Evolutionary conservation across 30 jellyfish, hydroid and myxozoan genomes (phyloP).

Genomic region (Aurelia sp.): DNA sequence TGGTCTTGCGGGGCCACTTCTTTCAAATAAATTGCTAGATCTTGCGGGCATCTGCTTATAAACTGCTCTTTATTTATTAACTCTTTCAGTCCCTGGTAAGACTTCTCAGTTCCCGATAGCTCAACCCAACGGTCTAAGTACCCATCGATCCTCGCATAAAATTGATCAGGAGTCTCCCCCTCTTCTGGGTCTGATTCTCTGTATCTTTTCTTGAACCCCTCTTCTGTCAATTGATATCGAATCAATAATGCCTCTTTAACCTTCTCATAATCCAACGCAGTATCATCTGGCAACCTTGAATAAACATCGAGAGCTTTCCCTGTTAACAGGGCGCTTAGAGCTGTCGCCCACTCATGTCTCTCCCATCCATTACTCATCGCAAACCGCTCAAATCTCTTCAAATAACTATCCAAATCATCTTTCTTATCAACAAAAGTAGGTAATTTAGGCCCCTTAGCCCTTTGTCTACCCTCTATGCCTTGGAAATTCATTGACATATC

Average conservation of each 20-base stretch:
- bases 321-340: slow-evolving; percentile 48
- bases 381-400: slow-evolving; percentile 70
- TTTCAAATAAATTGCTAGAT: slow-evolving; percentile 12
- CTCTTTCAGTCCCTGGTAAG: slow-evolving; percentile 48
- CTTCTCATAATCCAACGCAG: slow-evolving; percentile 57
- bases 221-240: slow-evolving; percentile 53
- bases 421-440: neutral
- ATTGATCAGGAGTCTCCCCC: slow-evolving; percentile 69
- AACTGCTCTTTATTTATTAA: slow-evolving; percentile 42
- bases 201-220: slow-evolving; percentile 44
- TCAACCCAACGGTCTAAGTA: slow-evolving; percentile 56
- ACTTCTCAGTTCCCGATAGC: slow-evolving; percentile 47
- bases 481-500: slow-evolving; percentile 22
- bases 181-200: slow-evolving; percentile 67
- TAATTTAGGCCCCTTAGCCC: too few species aligned
- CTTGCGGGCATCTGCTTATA: slow-evolving; percentile 45
- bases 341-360: slow-evolving; percentile 55
- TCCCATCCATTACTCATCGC: slow-evolving; percentile 58
- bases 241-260: slow-evolving; percentile 52
- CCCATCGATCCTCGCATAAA: slow-evolving; percentile 56
- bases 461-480: too few species aligned
- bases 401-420: slow-evolving; percentile 68
- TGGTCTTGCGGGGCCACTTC: too few species aligned
- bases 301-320: slow-evolving; percentile 55
- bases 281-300: slow-evolving; percentile 39